Evolutionary conservation across 2,113 vertebrate species (phyloP).

Genomic region (Nycticebus coucang): DNA sequence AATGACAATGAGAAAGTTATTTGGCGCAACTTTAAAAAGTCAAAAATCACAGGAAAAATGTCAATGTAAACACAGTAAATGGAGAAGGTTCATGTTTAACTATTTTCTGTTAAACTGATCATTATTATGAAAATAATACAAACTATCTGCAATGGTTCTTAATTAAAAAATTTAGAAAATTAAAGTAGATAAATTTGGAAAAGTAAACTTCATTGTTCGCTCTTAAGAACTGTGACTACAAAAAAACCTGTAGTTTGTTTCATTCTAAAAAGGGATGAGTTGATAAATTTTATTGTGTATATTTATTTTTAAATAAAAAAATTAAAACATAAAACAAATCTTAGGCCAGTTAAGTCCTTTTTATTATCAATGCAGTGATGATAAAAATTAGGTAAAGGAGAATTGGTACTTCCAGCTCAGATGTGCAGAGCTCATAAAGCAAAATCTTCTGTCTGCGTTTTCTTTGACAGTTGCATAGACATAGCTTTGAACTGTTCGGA

Average conservation of each 20-base stretch:
- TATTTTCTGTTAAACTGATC: background rate
- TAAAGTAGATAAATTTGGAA: background rate
- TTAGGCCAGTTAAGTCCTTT: conserved; percentile 25
- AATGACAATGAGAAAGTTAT: background rate
- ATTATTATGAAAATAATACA: background rate
- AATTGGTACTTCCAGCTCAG: background rate
- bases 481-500: conserved; percentile 7
- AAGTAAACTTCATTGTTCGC: background rate
- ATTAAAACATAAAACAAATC: background rate
- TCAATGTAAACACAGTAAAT: background rate
- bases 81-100: background rate
- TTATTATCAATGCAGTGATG: conserved; percentile 38
- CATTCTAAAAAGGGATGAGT: background rate
- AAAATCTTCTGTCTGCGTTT: background rate
- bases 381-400: conserved; percentile 69
- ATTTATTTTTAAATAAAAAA: too few species aligned
- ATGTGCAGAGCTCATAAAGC: background rate
- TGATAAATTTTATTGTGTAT: background rate
- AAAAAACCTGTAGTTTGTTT: background rate
- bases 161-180: background rate
- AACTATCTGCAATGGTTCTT: background rate
- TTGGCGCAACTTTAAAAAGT: background rate
- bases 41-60: background rate
- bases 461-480: conserved; percentile 2
- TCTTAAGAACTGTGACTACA: background rate